A percentile compares a stretch with the other conserved stretches of the same genome.
These are phyloP conservation scores for Isurus oxyrinchus DNA, from an alignment of 2,113 vertebrate species.

Conservation along the genomic window DNA sequence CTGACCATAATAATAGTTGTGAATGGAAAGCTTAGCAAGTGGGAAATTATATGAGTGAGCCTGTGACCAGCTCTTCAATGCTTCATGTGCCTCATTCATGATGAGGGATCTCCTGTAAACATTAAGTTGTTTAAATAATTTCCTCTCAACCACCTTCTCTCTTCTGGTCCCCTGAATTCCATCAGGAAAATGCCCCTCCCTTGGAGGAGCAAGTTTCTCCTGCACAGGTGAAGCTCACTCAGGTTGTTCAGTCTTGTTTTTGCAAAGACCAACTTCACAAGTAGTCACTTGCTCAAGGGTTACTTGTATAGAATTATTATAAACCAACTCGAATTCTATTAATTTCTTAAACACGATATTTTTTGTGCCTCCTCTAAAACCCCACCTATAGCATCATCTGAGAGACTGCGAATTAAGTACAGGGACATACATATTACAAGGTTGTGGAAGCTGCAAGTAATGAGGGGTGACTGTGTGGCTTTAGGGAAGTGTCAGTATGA, in stretches of 20 bases:
- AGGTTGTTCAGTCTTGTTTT: neutral
- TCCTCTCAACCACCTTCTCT: too few species aligned
- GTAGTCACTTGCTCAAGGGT: neutral
- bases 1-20: neutral
- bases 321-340: neutral
- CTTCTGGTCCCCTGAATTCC: too few species aligned
- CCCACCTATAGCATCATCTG: neutral
- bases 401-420: neutral
- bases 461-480: neutral
- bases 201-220: neutral
- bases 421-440: neutral
- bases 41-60: neutral
- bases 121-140: too few species aligned
- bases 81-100: neutral
- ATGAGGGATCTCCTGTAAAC: too few species aligned
- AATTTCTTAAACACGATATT: neutral
- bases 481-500: neutral
- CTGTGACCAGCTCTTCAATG: neutral
- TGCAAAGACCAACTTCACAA: neutral
- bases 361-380: neutral
- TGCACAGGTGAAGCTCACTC: neutral
- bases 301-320: neutral
- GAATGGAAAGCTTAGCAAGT: neutral
- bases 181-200: too few species aligned
- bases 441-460: neutral